Conservation (phyloP, 2,797 vertebrate species). For the Rhyacichthys aspro region DNA sequence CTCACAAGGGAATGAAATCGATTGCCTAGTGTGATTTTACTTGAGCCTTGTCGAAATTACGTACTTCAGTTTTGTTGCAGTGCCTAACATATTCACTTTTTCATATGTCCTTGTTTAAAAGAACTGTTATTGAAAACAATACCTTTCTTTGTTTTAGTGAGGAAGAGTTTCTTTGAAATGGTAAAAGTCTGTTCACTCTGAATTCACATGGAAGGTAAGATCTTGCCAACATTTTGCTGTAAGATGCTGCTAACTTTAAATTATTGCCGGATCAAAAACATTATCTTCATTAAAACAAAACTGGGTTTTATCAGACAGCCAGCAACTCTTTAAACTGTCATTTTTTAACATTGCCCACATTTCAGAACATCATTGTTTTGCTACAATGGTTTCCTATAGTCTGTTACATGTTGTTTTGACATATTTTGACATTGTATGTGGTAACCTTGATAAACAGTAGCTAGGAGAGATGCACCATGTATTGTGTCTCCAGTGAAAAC, state of each 20-base stretch:
- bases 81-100: conserved; percentile 70
- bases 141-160: conserved; percentile 31
- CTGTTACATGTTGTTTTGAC: conserved; percentile 35
- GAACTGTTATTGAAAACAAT: conserved; percentile 52
- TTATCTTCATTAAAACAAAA: conserved; percentile 33
- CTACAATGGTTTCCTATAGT: conserved; percentile 23
- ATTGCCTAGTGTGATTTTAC: conserved; percentile 38
- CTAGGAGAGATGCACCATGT: conserved; percentile 52
- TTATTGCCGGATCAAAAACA: conserved; percentile 29
- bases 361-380: conserved; percentile 23
- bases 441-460: conserved; percentile 58
- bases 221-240: conserved; percentile 48
- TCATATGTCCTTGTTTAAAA: conserved; percentile 42
- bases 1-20: conserved; percentile 37
- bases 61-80: conserved; percentile 71
- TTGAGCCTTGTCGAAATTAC: conserved; percentile 61
- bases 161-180: conserved; percentile 26
- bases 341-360: conserved; percentile 45
- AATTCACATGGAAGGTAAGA: conserved; percentile 38
- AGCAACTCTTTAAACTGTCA: conserved; percentile 18
- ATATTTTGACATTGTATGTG: conserved; percentile 56
- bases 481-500: conserved; percentile 49
- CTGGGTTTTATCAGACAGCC: conserved; percentile 18
- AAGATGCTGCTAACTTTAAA: conserved; percentile 65
- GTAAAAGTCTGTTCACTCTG: conserved; percentile 22